A percentile compares a stretch with the other conserved stretches of the same genome.
Conservation (phyloP, 2,888 invertebrate genomes). For the Polyploca ridens region DNA sequence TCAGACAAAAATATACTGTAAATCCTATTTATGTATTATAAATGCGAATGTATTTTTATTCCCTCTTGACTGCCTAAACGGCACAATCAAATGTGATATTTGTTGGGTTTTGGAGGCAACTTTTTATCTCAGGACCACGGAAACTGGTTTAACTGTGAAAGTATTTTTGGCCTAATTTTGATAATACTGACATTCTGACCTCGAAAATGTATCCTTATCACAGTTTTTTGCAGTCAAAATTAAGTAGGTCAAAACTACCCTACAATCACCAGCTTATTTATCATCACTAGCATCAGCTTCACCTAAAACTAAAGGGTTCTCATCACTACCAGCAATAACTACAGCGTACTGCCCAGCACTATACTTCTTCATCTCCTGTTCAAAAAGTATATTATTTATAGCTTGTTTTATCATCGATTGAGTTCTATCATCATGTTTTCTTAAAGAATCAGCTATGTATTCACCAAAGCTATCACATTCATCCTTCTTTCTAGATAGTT, state of each 20-base stretch:
- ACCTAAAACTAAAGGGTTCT: constrained; percentile 48
- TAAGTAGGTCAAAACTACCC: background rate
- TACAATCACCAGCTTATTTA: background rate
- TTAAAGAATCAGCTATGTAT: constrained; percentile 71
- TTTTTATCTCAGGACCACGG: no score
- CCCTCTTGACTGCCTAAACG: no score
- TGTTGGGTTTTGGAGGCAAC: no score
- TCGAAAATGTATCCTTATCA: no score
- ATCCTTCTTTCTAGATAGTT: constrained; percentile 63
- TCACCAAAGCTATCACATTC: constrained; percentile 78
- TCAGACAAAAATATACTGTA: no score
- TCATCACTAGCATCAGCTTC: background rate
- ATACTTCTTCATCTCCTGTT: constrained; percentile 78
- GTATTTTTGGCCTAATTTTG: no score
- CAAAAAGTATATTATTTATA: constrained; percentile 76
- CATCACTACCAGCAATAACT: constrained; percentile 55
- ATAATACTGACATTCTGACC: no score
- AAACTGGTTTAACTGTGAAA: no score
- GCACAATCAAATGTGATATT: no score
- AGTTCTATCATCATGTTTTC: constrained; percentile 74
- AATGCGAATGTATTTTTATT: no score
- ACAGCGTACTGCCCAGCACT: constrained; percentile 54
- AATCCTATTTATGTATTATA: no score
- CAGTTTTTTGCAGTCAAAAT: no score
- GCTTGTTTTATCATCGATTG: constrained; percentile 78